Base-by-base conservation (phyloP, 2,113 vertebrate species). In the Rhombomys opimus region DNA sequence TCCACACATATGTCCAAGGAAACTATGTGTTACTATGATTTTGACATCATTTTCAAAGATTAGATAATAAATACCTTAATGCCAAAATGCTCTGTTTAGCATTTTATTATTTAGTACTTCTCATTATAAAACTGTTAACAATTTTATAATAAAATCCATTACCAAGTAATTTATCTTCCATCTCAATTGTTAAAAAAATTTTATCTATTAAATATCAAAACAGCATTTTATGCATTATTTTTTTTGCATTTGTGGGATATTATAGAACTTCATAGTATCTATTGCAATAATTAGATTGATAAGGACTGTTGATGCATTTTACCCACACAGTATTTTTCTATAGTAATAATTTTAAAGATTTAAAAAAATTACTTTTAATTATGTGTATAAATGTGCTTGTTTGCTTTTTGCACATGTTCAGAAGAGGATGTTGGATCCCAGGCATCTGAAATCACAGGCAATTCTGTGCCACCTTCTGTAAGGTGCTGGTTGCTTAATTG, bases 151-250 rank as follows among this genome's bases (percentile, higher is more conserved):
- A 75, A 67, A 96, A 81, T 61, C 78, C 1, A 93, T n/a, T 82
- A 77, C 20, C 22, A 95, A 67, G 10, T 87, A 54, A 54, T 87
- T 75, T 95, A 54, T 68, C 27, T 94, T 72, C 68, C 94, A 30
- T 89, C 17, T 27, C 91, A 9, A 92, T 68, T 73, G 14, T 8
- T 95, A 35, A 94, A 93, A 82, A 14, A 87, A 18, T 76, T 87
- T 93, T 91, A 70, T 41, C 13, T 14, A 89, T 41, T 1, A 82
- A 61, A 81, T 82, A 68, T 5, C 63, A 46, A 6, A 93, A 96
- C 90, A 20, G 77, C 77, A 8, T 30, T 76, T 95, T 50, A 72
- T 82, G 27, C 38, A 77, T 95, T 0, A 82, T 2, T 73, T 95
- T 2, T 73, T 95, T 87, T 96, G 0, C 30, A 84, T 27, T 3